A percentile compares a stretch with the other conserved stretches of the same genome.
phyloP scores from a whole-genome alignment of 2,113 vertebrate species.

The Tenebrosternarchus preto region DNA sequence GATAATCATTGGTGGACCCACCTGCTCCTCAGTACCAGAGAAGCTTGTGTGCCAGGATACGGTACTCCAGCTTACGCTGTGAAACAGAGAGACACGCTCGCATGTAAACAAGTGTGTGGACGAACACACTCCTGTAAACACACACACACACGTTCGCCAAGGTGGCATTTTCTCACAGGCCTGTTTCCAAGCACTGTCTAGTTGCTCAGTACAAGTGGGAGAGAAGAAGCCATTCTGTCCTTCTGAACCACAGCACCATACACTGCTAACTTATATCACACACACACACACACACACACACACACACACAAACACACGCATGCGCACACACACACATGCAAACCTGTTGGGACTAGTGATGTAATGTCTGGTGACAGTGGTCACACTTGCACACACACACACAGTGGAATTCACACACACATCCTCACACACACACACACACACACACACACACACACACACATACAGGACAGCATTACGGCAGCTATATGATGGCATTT shows the following conservation, averaged over 20 bases:
- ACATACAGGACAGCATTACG: conserved; percentile 28
- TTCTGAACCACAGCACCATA: conserved; percentile 27
- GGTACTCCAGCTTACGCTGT: too few relatives aligned
- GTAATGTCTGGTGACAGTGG: conserved; percentile 59
- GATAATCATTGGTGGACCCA: too few relatives aligned
- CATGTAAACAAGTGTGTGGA: too few relatives aligned
- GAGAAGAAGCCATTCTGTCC: conserved; percentile 13
- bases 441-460: conserved; percentile 52
- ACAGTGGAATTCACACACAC: conserved; percentile 39
- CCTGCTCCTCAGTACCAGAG: too few relatives aligned
- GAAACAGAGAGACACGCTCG: too few relatives aligned
- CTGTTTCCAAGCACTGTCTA: not conserved
- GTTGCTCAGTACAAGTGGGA: conserved; percentile 28
- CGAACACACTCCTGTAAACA: too few relatives aligned
- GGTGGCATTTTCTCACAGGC: too few relatives aligned
- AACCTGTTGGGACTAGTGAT: conserved; percentile 49
- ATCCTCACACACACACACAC: conserved; percentile 52
- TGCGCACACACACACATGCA: conserved; percentile 32
- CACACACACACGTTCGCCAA: too few relatives aligned
- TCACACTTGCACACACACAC: conserved; percentile 53
- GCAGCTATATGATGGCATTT: conserved; percentile 30
- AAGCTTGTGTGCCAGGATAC: too few relatives aligned
- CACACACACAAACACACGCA: conserved; percentile 22
- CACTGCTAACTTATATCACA: conserved; percentile 53
- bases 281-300: conserved; percentile 44